These are phyloP conservation scores for Lasioglossum marginatum DNA, from an alignment of 2,888 invertebrate species.

Conservation along the genomic window DNA sequence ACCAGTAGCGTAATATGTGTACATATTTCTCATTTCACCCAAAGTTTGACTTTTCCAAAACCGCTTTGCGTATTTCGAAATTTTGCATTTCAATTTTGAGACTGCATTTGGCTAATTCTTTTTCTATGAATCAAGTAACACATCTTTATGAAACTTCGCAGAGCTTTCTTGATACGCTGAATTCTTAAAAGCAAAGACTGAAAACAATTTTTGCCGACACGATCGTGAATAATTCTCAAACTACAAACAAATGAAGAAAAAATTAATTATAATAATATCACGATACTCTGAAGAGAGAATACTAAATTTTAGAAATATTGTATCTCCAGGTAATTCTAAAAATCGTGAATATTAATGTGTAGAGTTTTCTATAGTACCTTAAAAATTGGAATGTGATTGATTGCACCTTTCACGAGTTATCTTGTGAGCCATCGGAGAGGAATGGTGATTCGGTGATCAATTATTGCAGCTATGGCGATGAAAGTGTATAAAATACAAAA, in stretches of 20 bases:
- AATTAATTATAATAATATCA: neutral
- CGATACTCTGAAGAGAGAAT: neutral
- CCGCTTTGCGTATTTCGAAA: too few relatives aligned
- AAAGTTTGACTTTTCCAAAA: neutral
- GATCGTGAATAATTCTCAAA: neutral
- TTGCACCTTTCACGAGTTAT: neutral
- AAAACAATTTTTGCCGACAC: neutral
- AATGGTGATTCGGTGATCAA: neutral
- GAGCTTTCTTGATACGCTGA: neutral
- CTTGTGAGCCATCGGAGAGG: neutral
- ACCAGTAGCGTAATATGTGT: neutral
- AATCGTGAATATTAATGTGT: neutral
- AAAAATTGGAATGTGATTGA: neutral
- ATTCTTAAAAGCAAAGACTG: neutral
- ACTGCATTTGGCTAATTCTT: too few relatives aligned
- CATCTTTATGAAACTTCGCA: neutral
- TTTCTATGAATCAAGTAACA: neutral
- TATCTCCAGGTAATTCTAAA: neutral
- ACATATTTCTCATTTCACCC: neutral
- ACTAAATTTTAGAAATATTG: neutral
- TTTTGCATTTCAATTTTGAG: too few relatives aligned
- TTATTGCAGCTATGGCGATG: neutral
- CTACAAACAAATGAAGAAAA: neutral
- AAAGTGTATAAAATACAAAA: neutral
- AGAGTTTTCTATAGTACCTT: neutral